Conservation (phyloP, 30 jellyfish, hydroid and myxozoan species). For the Cassiopea andromeda region DNA sequence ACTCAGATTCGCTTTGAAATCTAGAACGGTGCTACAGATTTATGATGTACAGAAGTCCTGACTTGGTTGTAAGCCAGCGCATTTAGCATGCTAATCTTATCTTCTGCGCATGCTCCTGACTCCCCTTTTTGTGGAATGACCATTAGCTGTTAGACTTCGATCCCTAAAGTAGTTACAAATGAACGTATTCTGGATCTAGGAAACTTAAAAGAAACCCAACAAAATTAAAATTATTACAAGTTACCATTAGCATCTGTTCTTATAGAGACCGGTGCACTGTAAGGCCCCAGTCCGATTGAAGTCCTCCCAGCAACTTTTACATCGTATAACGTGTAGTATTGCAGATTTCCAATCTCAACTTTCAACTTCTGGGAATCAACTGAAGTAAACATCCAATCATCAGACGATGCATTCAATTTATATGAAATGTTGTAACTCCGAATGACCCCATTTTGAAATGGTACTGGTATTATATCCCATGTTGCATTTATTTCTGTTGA, state of each 20-base stretch:
- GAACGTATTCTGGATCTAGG: neutral
- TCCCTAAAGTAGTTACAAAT: no score
- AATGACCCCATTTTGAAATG: constrained; percentile 44
- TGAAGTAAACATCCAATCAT: constrained; percentile 14
- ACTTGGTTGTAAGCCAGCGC: no score
- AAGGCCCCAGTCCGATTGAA: constrained; percentile 48
- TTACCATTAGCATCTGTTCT: constrained; percentile 71
- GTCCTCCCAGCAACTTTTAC: constrained; percentile 61
- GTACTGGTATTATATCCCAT: constrained; percentile 45
- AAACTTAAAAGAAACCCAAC: neutral
- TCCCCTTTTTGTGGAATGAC: no score
- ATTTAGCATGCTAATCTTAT: no score
- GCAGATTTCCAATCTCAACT: constrained; percentile 8
- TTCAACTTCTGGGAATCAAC: neutral
- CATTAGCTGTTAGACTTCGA: no score
- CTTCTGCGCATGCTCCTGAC: no score
- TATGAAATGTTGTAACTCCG: constrained; percentile 21
- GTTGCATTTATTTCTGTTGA: constrained; percentile 15
- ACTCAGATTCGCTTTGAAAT: no score
- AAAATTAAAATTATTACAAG: neutral
- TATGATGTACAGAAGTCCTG: no score
- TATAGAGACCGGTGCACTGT: constrained; percentile 3
- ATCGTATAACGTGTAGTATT: constrained; percentile 32
- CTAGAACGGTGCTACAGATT: no score
- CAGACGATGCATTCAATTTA: constrained; percentile 8